Evolutionary conservation across 2,113 vertebrate genomes (phyloP).

Genomic region (Sula dactylatra): DNA sequence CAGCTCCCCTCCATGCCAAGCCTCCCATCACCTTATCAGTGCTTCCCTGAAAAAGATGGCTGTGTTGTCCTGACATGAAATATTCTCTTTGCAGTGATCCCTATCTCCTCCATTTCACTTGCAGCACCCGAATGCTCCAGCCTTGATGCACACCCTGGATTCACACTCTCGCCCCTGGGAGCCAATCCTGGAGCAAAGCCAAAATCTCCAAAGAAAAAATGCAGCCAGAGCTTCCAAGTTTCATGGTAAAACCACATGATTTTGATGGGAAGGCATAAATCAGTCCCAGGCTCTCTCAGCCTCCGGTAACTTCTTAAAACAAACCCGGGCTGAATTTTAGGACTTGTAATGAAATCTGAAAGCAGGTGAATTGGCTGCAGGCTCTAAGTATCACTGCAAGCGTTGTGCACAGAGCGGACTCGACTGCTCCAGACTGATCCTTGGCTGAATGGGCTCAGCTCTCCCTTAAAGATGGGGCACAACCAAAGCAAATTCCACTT

Average conservation of each 20-base stretch:
- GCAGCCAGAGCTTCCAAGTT: conserved; percentile 49
- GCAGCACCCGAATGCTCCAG: not conserved
- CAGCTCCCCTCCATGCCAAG: not conserved
- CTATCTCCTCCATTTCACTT: not conserved
- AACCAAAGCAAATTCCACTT: not conserved
- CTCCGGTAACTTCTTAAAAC: conserved; percentile 27
- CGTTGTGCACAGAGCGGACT: fast-evolving
- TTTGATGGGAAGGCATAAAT: conserved; percentile 62
- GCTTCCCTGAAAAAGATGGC: not conserved
- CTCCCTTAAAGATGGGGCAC: not conserved
- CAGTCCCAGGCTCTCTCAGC: conserved; percentile 38
- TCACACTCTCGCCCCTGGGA: not conserved
- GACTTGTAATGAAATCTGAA: conserved; percentile 25
- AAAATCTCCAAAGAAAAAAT: conserved; percentile 46
- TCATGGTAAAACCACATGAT: conserved; percentile 36
- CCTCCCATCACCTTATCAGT: not conserved
- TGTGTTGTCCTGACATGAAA: not conserved
- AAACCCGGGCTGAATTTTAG: conserved; percentile 48
- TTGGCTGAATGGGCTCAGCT: not conserved
- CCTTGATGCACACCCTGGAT: not conserved
- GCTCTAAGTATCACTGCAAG: not conserved
- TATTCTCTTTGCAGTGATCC: not conserved
- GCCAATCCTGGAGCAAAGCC: not conserved
- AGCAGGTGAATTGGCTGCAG: conserved; percentile 13
- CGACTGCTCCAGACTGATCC: fast-evolving